These are phyloP conservation scores for Anarhynchus alexandrinus DNA, from an alignment of 2,113 vertebrate genomes.

Conservation along the genomic window DNA sequence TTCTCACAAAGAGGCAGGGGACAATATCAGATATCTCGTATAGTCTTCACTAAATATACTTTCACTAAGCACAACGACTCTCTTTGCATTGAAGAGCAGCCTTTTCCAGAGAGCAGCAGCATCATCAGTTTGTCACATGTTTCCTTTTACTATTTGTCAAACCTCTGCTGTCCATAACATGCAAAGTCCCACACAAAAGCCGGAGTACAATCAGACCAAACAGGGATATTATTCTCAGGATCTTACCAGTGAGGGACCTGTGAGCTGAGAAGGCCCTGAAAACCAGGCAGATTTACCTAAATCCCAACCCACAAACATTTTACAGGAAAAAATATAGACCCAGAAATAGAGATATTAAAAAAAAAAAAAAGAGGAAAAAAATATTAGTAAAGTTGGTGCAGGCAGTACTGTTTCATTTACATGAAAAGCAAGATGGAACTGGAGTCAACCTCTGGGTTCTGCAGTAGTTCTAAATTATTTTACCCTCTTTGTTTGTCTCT, in stretches of 20 bases:
- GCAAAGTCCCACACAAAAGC: background rate
- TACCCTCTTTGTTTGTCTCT: background rate
- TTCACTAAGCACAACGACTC: background rate
- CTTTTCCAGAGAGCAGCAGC: slow-evolving; percentile 48
- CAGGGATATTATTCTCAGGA: background rate
- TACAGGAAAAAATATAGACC: background rate
- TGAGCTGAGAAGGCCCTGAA: background rate
- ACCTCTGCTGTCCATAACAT: background rate
- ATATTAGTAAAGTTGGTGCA: accelerated
- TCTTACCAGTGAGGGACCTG: background rate
- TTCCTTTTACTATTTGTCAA: background rate
- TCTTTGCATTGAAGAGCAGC: background rate
- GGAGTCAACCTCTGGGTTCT: background rate
- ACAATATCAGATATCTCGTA: background rate
- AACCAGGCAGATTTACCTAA: background rate
- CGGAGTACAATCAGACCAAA: background rate
- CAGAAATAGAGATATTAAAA: background rate
- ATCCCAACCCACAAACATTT: background rate
- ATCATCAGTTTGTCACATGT: slow-evolving; percentile 55
- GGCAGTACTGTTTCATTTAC: background rate
- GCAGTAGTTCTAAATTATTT: background rate
- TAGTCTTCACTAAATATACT: background rate
- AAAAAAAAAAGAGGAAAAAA: background rate
- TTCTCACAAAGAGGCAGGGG: background rate
- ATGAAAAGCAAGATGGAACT: background rate